phyloP scores from a whole-genome alignment of 2,113 vertebrate species.

The Blennius ocellaris region DNA sequence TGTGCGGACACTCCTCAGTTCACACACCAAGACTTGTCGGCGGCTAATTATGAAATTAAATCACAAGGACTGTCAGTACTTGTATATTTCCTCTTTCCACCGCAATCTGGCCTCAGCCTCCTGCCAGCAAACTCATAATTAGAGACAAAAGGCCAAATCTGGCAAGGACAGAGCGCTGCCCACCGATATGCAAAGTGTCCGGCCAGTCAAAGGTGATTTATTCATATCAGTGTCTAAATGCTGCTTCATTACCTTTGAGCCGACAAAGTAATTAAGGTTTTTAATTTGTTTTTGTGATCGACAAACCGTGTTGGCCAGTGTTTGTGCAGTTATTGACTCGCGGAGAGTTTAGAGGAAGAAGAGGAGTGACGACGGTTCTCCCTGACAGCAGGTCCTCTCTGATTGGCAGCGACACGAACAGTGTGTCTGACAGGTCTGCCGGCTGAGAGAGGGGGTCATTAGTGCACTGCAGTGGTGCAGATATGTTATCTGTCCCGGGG shows the following conservation, averaged over 20 bases:
- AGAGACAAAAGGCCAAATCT: conserved; percentile 37
- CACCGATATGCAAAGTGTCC: conserved; percentile 12
- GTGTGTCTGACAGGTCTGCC: conserved; percentile 45
- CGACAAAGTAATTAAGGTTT: conserved; percentile 60
- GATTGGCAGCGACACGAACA: conserved; percentile 59
- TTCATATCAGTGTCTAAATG: conserved; percentile 34
- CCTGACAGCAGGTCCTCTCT: conserved; percentile 11
- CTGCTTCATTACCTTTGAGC: conserved; percentile 59
- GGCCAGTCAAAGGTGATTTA: conserved; percentile 30
- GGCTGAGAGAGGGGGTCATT: conserved; percentile 45
- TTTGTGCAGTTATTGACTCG: conserved; percentile 8
- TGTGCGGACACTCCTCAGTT: not conserved
- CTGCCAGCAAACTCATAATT: conserved; percentile 12
- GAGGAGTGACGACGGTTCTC: conserved; percentile 9
- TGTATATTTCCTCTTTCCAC: conserved; percentile 13
- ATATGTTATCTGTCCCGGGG: conserved; percentile 44
- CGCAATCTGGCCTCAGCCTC: conserved; percentile 22
- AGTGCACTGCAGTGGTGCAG: conserved; percentile 42
- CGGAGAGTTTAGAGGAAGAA: conserved; percentile 12
- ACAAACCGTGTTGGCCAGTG: conserved; percentile 19
- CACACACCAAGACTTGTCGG: conserved; percentile 3
- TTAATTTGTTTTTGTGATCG: conserved; percentile 70
- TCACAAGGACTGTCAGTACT: not conserved
- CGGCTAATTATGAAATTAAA: conserved; percentile 26
- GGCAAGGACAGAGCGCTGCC: conserved; percentile 8